phyloP scores from a whole-genome alignment of 2,113 vertebrate genomes.

The Rissa tridactyla region DNA sequence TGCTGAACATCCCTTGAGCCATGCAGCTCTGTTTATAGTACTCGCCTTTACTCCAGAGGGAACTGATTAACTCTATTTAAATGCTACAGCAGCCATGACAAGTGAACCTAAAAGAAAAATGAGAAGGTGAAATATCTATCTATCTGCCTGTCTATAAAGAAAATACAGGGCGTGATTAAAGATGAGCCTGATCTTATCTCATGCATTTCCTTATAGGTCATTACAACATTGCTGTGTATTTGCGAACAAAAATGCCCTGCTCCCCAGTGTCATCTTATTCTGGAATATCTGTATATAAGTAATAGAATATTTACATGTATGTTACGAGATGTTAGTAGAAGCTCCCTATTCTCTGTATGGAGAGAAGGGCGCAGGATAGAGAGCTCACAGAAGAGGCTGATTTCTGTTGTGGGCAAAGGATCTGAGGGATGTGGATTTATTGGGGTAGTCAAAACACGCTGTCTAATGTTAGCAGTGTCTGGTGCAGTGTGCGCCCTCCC shows the following conservation, averaged over 20 bases:
- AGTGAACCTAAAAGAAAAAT: neutral
- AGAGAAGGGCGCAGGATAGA: neutral
- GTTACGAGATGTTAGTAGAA: neutral
- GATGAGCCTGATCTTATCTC: neutral
- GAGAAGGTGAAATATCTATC: neutral
- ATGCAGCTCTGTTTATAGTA: constrained; percentile 1
- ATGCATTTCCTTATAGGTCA: neutral
- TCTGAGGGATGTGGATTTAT: neutral
- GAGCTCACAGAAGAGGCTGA: neutral
- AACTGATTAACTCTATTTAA: constrained; percentile 41
- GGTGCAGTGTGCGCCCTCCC: neutral
- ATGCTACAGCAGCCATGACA: neutral
- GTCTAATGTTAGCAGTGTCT: neutral
- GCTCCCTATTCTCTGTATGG: neutral
- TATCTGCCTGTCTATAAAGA: neutral
- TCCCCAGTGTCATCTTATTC: neutral
- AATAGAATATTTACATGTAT: neutral
- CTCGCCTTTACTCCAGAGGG: constrained; percentile 33
- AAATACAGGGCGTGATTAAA: neutral
- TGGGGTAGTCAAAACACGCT: neutral
- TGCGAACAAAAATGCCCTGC: neutral
- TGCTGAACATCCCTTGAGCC: constrained; percentile 23
- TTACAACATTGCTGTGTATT: neutral
- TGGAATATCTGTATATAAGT: neutral
- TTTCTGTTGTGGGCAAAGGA: neutral